These are phyloP conservation scores for Aphodius sticticus DNA, from an alignment of 2,888 invertebrate genomes.

Conservation along the genomic window DNA sequence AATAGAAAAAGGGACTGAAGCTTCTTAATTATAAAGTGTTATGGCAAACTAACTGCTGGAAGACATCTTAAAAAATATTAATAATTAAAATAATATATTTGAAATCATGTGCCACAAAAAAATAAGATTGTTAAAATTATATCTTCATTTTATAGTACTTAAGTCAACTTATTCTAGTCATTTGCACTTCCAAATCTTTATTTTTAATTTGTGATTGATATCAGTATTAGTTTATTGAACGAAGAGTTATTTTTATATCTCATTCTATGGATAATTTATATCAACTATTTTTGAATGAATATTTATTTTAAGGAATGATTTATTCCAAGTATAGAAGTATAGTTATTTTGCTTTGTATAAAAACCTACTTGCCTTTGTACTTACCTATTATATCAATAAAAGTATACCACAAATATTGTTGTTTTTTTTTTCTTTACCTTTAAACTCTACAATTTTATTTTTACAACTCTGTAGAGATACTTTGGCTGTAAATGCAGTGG, in stretches of 20 bases:
- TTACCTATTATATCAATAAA: not conserved
- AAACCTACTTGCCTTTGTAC: not conserved
- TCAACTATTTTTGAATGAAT: not conserved
- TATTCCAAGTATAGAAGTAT: not conserved
- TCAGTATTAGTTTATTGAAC: not conserved
- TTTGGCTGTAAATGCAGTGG: too few relatives aligned
- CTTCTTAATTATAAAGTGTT: not conserved
- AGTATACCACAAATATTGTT: not conserved
- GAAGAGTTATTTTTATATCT: not conserved
- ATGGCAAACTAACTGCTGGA: not conserved
- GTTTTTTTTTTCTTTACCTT: not conserved
- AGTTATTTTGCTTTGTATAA: not conserved
- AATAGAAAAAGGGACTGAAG: not conserved
- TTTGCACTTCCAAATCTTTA: not conserved
- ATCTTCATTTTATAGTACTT: not conserved
- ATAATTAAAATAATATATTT: not conserved
- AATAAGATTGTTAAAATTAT: not conserved
- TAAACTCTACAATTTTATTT: too few relatives aligned
- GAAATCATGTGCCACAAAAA: not conserved
- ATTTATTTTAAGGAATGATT: not conserved
- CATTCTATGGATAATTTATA: not conserved
- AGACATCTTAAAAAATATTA: not conserved
- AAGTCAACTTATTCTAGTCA: constrained; percentile 4
- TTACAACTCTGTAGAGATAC: too few relatives aligned
- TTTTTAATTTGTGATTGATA: not conserved